Evolutionary conservation across 2,113 vertebrate genomes (phyloP).

Genomic region (Nibea coibor): DNA sequence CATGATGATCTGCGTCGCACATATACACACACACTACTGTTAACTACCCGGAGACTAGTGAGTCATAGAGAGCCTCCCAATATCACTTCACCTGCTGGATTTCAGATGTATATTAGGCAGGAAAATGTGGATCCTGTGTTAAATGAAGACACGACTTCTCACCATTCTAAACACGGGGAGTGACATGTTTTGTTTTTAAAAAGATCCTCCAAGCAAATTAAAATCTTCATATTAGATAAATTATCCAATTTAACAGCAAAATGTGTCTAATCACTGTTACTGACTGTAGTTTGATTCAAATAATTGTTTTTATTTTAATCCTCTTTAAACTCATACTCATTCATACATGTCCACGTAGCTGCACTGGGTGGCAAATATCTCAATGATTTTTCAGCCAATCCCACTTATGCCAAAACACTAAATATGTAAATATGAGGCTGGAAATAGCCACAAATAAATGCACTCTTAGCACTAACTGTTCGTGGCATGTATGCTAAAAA

Average conservation of each 20-base stretch:
- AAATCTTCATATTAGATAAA: too few relatives aligned
- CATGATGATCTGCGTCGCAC: slow-evolving; percentile 92
- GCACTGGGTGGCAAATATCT: background rate
- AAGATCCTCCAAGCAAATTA: too few relatives aligned
- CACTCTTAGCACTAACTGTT: too few relatives aligned
- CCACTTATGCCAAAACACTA: background rate
- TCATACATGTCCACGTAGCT: background rate
- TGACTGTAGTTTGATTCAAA: too few relatives aligned
- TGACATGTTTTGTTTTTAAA: background rate
- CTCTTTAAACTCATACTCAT: too few relatives aligned
- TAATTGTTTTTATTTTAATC: too few relatives aligned
- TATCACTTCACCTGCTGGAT: slow-evolving; percentile 2
- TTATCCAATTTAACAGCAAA: too few relatives aligned
- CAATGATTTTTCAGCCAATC: too few relatives aligned
- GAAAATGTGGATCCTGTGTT: background rate
- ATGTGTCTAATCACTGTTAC: too few relatives aligned
- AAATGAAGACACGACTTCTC: background rate
- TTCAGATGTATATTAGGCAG: background rate
- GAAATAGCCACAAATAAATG: background rate
- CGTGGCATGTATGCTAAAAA: too few relatives aligned
- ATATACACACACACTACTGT: slow-evolving; percentile 63
- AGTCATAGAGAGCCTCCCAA: background rate
- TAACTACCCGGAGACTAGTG: slow-evolving; percentile 13
- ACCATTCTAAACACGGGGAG: background rate
- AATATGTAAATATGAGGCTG: background rate